Evolutionary conservation across 1,140 invertebrate genomes (phyloP).

Genomic region (Tetramorium simillimum): DNA sequence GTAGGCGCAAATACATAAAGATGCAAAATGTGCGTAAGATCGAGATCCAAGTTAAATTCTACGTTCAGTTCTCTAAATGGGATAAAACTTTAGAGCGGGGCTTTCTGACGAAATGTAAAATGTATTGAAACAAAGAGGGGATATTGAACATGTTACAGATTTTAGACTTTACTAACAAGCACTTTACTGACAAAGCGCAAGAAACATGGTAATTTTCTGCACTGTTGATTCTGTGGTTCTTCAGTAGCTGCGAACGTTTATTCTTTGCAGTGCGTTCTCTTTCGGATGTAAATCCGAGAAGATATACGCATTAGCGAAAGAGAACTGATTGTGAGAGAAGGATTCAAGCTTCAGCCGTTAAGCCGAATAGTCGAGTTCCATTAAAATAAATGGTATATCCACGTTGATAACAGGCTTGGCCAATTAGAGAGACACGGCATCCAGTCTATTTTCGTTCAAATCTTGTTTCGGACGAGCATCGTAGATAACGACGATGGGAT

Average conservation of each 20-base stretch:
- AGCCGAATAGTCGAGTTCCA: slow-evolving; percentile 3
- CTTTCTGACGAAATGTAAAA: background rate
- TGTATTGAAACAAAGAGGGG: background rate
- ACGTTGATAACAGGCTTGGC: slow-evolving; percentile 63
- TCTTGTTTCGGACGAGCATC: background rate
- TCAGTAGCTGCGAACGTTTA: background rate
- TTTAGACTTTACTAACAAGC: background rate
- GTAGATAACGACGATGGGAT: background rate
- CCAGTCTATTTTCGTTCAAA: slow-evolving; percentile 51
- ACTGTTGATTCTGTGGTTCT: background rate
- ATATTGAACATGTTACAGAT: background rate
- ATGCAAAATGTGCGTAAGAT: background rate
- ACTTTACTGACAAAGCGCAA: background rate
- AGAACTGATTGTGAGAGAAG: background rate
- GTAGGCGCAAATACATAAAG: background rate
- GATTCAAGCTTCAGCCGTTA: slow-evolving; percentile 26
- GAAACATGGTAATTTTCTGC: background rate
- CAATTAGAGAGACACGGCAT: slow-evolving; percentile 63
- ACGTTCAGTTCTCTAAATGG: background rate
- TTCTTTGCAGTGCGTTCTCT: background rate
- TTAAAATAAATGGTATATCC: slow-evolving; percentile 67
- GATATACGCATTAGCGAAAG: background rate
- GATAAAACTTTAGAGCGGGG: background rate
- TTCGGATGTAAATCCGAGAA: background rate
- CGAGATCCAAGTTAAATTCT: background rate